phyloP scores from a whole-genome alignment of 2,797 vertebrate genomes.

The Trematomus bernacchii region DNA sequence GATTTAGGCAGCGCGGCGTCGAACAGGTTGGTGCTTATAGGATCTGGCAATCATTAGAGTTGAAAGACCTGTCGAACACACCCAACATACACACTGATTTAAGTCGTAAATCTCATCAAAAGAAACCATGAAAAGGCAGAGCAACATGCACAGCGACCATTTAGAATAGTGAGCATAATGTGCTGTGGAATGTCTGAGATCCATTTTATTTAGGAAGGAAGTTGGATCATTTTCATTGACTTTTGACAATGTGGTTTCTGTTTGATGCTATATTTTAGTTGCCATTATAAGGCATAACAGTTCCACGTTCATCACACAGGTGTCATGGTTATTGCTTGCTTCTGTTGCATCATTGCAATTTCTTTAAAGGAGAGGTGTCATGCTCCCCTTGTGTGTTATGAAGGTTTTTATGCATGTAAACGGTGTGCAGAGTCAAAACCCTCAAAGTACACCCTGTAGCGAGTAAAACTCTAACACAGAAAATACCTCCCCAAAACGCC shows the following conservation, averaged over 20 bases:
- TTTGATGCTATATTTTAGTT: background rate
- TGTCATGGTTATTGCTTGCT: background rate
- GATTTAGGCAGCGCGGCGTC: background rate
- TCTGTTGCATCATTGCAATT: background rate
- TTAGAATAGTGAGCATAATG: background rate
- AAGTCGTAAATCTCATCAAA: too few relatives aligned
- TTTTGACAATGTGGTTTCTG: too few relatives aligned
- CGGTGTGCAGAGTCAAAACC: too few relatives aligned
- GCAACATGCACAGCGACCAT: background rate
- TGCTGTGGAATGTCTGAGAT: background rate
- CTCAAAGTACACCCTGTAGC: too few relatives aligned
- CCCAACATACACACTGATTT: background rate
- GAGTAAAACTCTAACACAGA: too few relatives aligned
- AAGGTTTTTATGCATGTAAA: too few relatives aligned
- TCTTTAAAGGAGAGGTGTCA: too few relatives aligned
- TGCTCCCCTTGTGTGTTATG: too few relatives aligned
- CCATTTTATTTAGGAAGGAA: background rate
- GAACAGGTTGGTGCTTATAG: background rate
- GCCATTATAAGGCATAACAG: background rate
- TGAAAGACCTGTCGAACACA: background rate
- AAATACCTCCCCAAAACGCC: too few relatives aligned
- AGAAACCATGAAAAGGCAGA: background rate
- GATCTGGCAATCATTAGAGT: background rate
- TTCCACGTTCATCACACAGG: background rate
- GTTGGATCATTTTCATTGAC: background rate